A percentile compares a stretch with the other conserved stretches of the same genome.
Conservation (phyloP, 2,113 vertebrate genomes). For the Tautogolabrus adspersus region DNA sequence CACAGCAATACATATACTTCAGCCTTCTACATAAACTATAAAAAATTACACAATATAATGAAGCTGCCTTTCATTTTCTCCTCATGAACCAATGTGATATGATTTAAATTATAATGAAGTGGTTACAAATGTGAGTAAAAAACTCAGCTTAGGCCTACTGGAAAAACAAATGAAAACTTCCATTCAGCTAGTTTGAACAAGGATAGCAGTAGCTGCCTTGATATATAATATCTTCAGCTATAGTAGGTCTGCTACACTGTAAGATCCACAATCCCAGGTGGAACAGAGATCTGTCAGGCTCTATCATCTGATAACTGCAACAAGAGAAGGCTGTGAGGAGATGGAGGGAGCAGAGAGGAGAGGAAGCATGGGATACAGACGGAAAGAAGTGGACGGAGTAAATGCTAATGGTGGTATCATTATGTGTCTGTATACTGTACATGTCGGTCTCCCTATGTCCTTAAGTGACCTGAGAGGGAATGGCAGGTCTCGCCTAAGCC, state of each 20-base stretch:
- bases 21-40: neutral
- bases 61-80: neutral
- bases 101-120: neutral
- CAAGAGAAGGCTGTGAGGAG: conserved; percentile 12
- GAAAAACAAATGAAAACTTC: conserved; percentile 1
- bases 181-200: conserved; percentile 1
- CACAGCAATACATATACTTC: neutral
- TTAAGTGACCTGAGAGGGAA: conserved; percentile 32
- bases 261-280: conserved; percentile 14
- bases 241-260: conserved; percentile 11
- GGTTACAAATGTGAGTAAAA: neutral
- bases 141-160: neutral
- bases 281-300: conserved; percentile 48
- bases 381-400: conserved; percentile 35
- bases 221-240: conserved; percentile 14
- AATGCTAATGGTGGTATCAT: conserved; percentile 10
- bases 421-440: conserved; percentile 34
- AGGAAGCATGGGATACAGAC: conserved; percentile 32
- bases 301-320: conserved; percentile 48
- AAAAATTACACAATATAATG: neutral
- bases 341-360: conserved; percentile 40
- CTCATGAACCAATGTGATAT: neutral
- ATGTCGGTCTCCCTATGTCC: conserved; percentile 29
- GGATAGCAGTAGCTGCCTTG: neutral
- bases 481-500: conserved; percentile 45